Conservation (phyloP, 2,888 invertebrate genomes). For the Pycnomerus fuliginosus region DNA sequence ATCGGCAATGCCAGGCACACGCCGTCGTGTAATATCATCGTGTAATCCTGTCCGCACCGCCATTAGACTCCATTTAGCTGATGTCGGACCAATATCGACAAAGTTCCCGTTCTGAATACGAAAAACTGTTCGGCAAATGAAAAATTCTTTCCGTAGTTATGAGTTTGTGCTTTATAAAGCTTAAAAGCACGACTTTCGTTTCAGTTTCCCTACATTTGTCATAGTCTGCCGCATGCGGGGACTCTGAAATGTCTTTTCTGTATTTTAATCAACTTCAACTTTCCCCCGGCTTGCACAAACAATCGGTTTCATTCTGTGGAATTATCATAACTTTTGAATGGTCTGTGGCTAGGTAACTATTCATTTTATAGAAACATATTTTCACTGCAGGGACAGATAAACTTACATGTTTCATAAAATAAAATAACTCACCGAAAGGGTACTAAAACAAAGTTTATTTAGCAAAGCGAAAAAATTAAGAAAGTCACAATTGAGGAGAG, state of each 20-base stretch:
- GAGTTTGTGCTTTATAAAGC: constrained; percentile 18
- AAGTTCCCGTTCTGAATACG: constrained; percentile 20
- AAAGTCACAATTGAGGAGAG: too few relatives aligned
- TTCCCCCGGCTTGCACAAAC: too few relatives aligned
- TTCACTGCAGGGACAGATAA: too few relatives aligned
- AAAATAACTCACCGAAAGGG: too few relatives aligned
- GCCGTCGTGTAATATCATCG: constrained; percentile 21
- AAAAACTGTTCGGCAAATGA: constrained; percentile 25
- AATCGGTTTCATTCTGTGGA: too few relatives aligned
- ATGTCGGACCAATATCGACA: constrained; percentile 22
- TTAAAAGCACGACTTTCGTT: constrained; percentile 27
- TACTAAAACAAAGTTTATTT: too few relatives aligned
- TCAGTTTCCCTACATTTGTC: constrained; percentile 31
- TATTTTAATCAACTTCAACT: constrained; percentile 12
- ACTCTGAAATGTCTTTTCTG: constrained; percentile 3
- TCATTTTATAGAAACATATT: too few relatives aligned
- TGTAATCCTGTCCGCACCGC: constrained; percentile 23
- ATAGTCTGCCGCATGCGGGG: constrained; percentile 9
- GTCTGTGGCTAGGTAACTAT: too few relatives aligned
- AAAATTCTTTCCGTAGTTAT: constrained; percentile 30
- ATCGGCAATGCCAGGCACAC: constrained; percentile 19
- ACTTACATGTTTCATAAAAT: too few relatives aligned
- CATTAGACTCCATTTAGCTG: constrained; percentile 25
- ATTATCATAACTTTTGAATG: too few relatives aligned
- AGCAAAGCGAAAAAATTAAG: too few relatives aligned